phyloP scores from a whole-genome alignment of 2,888 invertebrate species.

The Hecatera dysodea region DNA sequence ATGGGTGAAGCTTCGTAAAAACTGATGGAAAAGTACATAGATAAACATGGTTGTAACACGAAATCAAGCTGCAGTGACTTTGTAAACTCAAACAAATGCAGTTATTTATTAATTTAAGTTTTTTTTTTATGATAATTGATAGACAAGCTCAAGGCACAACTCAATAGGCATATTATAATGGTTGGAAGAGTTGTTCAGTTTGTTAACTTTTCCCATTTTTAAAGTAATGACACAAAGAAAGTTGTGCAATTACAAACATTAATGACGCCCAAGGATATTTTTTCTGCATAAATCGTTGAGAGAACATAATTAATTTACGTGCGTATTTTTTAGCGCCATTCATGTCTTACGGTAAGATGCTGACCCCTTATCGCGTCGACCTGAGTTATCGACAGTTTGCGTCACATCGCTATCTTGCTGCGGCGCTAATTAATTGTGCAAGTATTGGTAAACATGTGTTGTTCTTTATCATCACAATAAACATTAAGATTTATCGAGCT shows the following conservation, averaged over 20 bases:
- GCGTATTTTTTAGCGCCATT: conserved; percentile 31
- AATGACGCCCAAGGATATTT: not conserved
- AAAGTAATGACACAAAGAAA: not conserved
- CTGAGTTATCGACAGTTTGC: conserved; percentile 59
- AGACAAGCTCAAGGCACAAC: too few species aligned
- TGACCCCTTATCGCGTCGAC: conserved; percentile 53
- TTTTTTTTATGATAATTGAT: not conserved
- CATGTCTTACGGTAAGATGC: conserved; percentile 51
- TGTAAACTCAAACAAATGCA: not conserved
- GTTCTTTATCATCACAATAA: conserved; percentile 48
- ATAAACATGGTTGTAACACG: too few species aligned
- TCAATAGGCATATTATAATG: not conserved
- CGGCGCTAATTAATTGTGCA: conserved; percentile 56
- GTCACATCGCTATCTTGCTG: conserved; percentile 56
- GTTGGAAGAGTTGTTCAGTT: not conserved
- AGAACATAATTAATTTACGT: conserved; percentile 1
- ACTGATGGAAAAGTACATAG: not conserved
- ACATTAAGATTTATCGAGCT: conserved; percentile 44
- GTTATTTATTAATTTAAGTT: too few species aligned
- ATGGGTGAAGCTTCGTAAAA: conserved; percentile 3
- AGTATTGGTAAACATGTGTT: conserved; percentile 60
- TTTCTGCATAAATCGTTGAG: not conserved
- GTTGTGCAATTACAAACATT: not conserved
- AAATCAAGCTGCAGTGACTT: not conserved
- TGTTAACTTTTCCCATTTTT: too few species aligned